Evolutionary conservation across 2,888 invertebrate genomes (phyloP).

Genomic region (Apamea crenata): DNA sequence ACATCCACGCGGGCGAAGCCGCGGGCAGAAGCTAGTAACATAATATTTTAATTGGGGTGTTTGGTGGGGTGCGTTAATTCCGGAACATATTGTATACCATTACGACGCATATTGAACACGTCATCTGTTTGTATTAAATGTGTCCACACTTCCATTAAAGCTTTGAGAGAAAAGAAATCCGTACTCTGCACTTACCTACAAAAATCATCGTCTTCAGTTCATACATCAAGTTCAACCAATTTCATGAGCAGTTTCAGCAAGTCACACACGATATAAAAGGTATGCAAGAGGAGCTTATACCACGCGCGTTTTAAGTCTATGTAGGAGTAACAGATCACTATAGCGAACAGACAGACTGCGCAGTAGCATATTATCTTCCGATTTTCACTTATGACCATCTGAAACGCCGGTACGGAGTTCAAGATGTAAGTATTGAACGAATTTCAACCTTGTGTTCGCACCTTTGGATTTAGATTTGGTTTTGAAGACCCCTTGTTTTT

Average conservation of each 20-base stretch:
- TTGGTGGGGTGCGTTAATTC: no score
- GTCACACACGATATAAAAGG: conserved; percentile 85
- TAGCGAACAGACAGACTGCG: conserved; percentile 71
- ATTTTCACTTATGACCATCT: conserved; percentile 86
- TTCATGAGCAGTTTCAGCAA: conserved; percentile 86
- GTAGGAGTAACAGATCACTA: conserved; percentile 77
- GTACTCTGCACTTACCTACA: conserved; percentile 66
- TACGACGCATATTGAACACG: no score
- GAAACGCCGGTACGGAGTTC: conserved; percentile 70
- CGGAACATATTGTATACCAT: no score
- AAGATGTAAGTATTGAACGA: conserved; percentile 41
- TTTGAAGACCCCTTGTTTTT: conserved; percentile 42
- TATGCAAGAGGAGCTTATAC: conserved; percentile 84
- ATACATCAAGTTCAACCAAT: conserved; percentile 80
- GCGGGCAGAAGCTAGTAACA: no score
- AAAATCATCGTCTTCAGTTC: conserved; percentile 76
- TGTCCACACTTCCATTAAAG: no score
- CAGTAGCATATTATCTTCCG: conserved; percentile 80
- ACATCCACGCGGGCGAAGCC: no score
- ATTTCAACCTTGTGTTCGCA: conserved; percentile 47
- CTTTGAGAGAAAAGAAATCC: neutral
- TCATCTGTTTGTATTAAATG: neutral
- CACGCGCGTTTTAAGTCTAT: conserved; percentile 84
- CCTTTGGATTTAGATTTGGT: conserved; percentile 30
- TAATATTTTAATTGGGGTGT: no score